Percentiles rank a stretch among this genome's conserved stretches.
phyloP scores from a whole-genome alignment of 2,888 invertebrate species.

The Octonoba sinensis region DNA sequence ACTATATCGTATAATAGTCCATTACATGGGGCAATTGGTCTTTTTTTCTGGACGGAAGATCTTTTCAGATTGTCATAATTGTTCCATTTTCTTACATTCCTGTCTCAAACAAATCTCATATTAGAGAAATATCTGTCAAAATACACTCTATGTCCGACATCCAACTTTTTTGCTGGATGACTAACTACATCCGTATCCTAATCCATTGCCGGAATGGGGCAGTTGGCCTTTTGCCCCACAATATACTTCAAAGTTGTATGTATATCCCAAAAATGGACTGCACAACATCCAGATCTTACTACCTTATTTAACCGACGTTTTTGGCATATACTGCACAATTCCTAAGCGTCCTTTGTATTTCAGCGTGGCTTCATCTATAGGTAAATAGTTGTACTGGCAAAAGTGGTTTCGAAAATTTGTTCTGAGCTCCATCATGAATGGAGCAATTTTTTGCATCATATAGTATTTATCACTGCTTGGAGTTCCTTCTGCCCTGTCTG shows the following conservation, averaged over 20 bases:
- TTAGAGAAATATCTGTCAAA: too few relatives aligned
- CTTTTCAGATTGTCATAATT: too few relatives aligned
- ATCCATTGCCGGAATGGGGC: not conserved
- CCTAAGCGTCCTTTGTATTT: conserved; percentile 17
- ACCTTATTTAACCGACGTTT: conserved; percentile 1
- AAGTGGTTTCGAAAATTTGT: conserved; percentile 1
- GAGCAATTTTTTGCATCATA: conserved; percentile 18
- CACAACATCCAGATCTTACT: conserved; percentile 10
- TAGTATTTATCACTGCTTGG: not conserved
- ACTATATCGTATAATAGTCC: too few relatives aligned
- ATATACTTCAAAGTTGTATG: conserved; percentile 6
- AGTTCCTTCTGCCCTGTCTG: not conserved
- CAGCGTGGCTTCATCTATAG: conserved; percentile 10
- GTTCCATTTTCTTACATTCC: too few relatives aligned
- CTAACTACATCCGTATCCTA: not conserved
- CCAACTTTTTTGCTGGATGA: not conserved
- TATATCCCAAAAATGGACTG: not conserved
- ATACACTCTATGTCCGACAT: not conserved
- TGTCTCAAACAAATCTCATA: too few relatives aligned
- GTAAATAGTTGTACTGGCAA: not conserved
- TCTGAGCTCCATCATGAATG: not conserved
- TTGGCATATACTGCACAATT: conserved; percentile 15
- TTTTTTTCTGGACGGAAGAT: too few relatives aligned
- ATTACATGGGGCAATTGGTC: too few relatives aligned
- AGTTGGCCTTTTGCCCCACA: conserved; percentile 3